Base-by-base conservation (phyloP, 1,140 invertebrate species). In the Drosophila malerkotliana region DNA sequence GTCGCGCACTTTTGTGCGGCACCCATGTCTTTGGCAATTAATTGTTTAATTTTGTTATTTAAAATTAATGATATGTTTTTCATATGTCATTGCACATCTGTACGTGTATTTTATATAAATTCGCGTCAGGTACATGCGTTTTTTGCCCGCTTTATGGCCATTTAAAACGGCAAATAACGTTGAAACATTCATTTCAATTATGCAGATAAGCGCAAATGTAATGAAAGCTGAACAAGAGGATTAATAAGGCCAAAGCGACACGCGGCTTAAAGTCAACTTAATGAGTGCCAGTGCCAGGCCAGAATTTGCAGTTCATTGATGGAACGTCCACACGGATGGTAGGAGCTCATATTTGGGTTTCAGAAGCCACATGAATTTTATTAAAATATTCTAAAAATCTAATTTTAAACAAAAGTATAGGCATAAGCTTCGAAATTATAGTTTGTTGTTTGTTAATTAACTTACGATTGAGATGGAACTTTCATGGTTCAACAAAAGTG, bases 41-140 rank as follows among this genome's bases (percentile, higher is more conserved):
- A 87, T 87, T 88, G 84, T 83, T 88, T 87, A 87, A 87, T 87
- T 87, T 88, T 56, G 79, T 87, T 88, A 87, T 88, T 87, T 88
- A 67, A 88, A 88, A 88, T 87, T 88, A 87, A 87, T 87, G 75
- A 87, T 88, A 74, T 87, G 83, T 87, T 87, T 88, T 87, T 87
- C 76, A 83, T 88, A 79, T 87, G 83, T 87, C 83, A 88, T 59
- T 87, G 79, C 67, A 64, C 83, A 88, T 83, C 85, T 74, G 57
- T 12, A 51, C 51, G 41, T 34, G 48, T 54, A 67, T 79, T 24
- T 44, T 32, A 71, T 71, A 71, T 51, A 71, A 58, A 69, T 34
- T 69, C 61, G 37, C 45, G 21, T 10, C 62, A 49, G n/a, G 41
- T n/a, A 59, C 55, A 32, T 45, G 5, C 61, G 26, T 41, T 47